Conservation (phyloP, 2,797 vertebrate genomes). For the Capromys pilorides region DNA sequence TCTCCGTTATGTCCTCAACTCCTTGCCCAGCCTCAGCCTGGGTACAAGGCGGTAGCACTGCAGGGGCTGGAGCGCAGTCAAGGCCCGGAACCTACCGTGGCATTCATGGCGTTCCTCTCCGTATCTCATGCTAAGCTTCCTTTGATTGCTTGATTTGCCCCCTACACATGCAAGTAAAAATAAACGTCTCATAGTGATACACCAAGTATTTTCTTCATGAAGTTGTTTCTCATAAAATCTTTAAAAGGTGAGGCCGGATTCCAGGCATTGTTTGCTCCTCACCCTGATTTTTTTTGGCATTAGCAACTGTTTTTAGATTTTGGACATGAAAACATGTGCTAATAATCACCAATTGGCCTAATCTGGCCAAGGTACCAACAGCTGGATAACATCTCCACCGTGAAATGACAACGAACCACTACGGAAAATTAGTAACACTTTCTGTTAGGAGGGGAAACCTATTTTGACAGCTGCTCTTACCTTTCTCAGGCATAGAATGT, state of each 20-base stretch:
- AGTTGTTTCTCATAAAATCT: conserved; percentile 62
- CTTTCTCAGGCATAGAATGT: background rate
- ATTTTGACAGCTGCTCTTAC: background rate
- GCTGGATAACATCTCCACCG: background rate
- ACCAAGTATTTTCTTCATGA: conserved; percentile 51
- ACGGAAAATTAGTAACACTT: background rate
- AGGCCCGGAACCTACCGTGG: background rate
- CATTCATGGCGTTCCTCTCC: background rate
- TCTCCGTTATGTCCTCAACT: background rate
- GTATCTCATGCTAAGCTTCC: background rate
- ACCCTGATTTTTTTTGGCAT: conserved; percentile 73
- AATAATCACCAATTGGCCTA: conserved; percentile 69
- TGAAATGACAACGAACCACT: background rate
- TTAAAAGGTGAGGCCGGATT: conserved; percentile 75
- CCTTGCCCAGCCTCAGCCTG: background rate
- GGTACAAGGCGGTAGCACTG: background rate
- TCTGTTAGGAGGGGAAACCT: conserved; percentile 14
- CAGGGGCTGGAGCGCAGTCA: fast-evolving
- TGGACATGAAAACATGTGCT: conserved; percentile 55
- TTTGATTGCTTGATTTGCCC: conserved; percentile 24
- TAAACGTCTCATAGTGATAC: conserved; percentile 23
- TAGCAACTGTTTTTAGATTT: conserved; percentile 55
- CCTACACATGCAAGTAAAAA: conserved; percentile 43
- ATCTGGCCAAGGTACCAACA: conserved; percentile 13
- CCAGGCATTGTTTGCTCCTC: conserved; percentile 72